These are phyloP conservation scores for Strigamia maritima DNA, from an alignment of 2,888 invertebrate genomes.

Conservation along the genomic window DNA sequence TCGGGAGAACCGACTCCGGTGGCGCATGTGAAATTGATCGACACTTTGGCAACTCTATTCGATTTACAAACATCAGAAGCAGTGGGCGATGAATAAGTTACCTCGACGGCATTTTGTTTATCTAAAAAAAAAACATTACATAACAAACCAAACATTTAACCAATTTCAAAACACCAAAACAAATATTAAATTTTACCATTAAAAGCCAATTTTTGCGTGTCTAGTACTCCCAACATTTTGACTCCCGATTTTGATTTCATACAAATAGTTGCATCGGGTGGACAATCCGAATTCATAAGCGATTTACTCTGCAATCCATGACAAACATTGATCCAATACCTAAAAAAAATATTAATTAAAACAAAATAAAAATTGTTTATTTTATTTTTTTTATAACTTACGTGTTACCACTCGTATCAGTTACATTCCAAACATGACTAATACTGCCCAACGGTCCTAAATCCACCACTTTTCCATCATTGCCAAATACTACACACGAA, in stretches of 20 bases:
- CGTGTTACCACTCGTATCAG: neutral
- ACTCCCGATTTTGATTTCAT: neutral
- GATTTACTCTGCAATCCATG: neutral
- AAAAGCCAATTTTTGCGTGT: neutral
- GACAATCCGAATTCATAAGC: neutral
- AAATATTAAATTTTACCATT: neutral
- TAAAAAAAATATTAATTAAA: neutral
- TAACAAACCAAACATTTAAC: too few relatives aligned
- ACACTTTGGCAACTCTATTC: neutral
- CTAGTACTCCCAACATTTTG: neutral
- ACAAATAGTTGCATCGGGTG: neutral
- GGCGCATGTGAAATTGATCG: conserved; percentile 8
- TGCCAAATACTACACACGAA: neutral
- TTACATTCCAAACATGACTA: conserved; percentile 5
- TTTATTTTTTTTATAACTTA: neutral
- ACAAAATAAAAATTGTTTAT: neutral
- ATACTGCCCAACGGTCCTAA: neutral
- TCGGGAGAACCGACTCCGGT: neutral
- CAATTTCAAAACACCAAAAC: neutral
- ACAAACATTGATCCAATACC: conserved; percentile 21
- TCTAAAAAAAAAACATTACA: neutral
- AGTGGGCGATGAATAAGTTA: neutral
- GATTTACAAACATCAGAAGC: neutral
- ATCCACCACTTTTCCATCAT: neutral
- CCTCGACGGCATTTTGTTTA: neutral